Evolutionary conservation across 2,797 vertebrate genomes (phyloP).

Genomic region (Sebastes iracundus): DNA sequence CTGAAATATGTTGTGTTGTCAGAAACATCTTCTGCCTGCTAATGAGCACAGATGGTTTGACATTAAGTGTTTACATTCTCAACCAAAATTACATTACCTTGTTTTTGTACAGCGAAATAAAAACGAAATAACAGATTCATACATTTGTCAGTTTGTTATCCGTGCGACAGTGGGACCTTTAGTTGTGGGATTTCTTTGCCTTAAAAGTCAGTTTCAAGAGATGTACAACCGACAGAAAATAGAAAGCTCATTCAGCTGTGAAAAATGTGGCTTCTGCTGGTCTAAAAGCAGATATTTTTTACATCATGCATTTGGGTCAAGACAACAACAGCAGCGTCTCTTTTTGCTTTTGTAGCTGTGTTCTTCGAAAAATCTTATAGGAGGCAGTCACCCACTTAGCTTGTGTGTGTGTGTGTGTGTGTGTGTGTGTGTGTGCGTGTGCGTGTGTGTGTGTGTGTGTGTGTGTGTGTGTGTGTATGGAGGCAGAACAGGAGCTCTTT

Average conservation of each 20-base stretch:
- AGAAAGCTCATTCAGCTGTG: slow-evolving; percentile 19
- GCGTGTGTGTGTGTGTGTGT: not conserved
- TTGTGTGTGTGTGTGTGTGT: slow-evolving; percentile 17
- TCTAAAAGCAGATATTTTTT: slow-evolving; percentile 9
- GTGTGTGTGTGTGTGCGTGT: slow-evolving; percentile 4
- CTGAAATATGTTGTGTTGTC: slow-evolving; percentile 13
- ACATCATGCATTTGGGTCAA: slow-evolving; percentile 19
- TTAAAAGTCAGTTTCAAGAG: slow-evolving; percentile 6
- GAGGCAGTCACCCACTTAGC: slow-evolving; percentile 5
- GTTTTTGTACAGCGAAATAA: not conserved
- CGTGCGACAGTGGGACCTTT: not conserved
- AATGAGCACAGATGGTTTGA: not conserved
- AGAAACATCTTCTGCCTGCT: not conserved
- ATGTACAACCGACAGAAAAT: slow-evolving; percentile 6
- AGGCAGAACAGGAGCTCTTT: slow-evolving; percentile 19
- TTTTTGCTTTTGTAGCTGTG: slow-evolving; percentile 29
- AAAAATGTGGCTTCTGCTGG: slow-evolving; percentile 8
- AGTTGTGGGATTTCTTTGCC: not conserved
- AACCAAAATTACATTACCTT: not conserved
- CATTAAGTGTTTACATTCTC: not conserved
- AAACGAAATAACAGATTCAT: not conserved
- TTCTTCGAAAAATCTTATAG: not conserved
- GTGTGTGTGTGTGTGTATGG: slow-evolving; percentile 5
- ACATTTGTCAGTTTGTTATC: not conserved
- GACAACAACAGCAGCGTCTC: slow-evolving; percentile 26